A percentile compares a stretch with the other conserved stretches of the same genome.
These are phyloP conservation scores for Sapajus apella DNA, from an alignment of 2,113 vertebrate genomes.

Conservation along the genomic window DNA sequence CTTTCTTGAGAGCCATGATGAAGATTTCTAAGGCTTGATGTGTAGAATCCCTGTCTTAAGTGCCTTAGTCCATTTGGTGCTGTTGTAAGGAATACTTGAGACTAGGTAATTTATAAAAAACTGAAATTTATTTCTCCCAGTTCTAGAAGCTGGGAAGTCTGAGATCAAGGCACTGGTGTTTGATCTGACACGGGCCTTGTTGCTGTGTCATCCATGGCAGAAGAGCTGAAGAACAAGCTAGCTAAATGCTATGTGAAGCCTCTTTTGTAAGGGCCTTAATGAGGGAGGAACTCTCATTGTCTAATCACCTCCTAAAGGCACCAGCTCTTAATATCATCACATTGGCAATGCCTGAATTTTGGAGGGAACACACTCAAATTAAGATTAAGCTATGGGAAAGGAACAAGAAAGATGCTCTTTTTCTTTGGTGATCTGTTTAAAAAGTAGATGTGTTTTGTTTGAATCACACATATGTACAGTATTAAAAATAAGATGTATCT, in stretches of 20 bases:
- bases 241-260: neutral
- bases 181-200: neutral
- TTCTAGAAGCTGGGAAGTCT: neutral
- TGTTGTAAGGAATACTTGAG: neutral
- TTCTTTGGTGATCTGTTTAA: neutral
- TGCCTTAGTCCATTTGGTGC: neutral
- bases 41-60: neutral
- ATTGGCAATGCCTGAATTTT: neutral
- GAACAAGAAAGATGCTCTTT: neutral
- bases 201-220: neutral
- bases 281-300: neutral
- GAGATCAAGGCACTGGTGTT: neutral
- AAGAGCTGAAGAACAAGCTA: neutral
- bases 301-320: neutral
- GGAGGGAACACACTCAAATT: neutral
- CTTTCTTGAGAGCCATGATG: neutral
- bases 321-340: neutral
- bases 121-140: neutral
- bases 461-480: neutral
- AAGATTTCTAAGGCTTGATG: neutral
- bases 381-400: neutral
- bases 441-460: neutral
- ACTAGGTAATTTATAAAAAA: neutral
- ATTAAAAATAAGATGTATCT: neutral
- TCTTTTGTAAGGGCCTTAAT: neutral